Evolutionary conservation across 2,797 vertebrate genomes (phyloP).

Genomic region (Sternarchorhynchus goeldii): DNA sequence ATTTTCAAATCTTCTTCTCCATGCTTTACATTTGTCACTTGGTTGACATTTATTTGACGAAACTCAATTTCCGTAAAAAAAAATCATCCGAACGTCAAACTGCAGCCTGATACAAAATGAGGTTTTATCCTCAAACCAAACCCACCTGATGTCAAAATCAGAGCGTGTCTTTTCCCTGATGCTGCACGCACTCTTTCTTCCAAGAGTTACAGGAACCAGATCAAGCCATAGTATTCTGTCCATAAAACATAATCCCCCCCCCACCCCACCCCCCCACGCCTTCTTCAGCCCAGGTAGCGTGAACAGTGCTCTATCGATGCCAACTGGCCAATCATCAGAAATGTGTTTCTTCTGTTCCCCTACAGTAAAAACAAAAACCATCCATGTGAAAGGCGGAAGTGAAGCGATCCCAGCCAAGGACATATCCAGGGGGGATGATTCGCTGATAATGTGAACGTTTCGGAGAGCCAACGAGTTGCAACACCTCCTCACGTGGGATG

Average conservation of each 20-base stretch:
- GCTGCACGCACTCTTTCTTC: background rate
- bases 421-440: constrained; percentile 20
- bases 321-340: constrained; percentile 35
- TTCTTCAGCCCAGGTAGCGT: constrained; percentile 19
- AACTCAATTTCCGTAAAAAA: too few relatives aligned
- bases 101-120: too few relatives aligned
- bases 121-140: background rate
- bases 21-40: background rate
- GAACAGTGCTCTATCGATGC: constrained; percentile 5
- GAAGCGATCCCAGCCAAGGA: constrained; percentile 19
- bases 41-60: background rate
- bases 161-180: constrained; percentile 1
- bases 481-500: constrained; percentile 10
- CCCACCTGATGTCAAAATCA: background rate
- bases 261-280: background rate
- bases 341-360: constrained; percentile 7
- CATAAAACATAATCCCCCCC: constrained; percentile 21
- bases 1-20: too few relatives aligned
- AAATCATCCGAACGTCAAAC: too few relatives aligned
- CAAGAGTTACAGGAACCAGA: constrained; percentile 10
- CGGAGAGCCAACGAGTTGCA: constrained; percentile 32
- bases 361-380: background rate
- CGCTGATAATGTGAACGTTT: constrained; percentile 11
- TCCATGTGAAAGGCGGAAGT: constrained; percentile 18
- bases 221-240: background rate